Evolutionary conservation across 2,797 vertebrate genomes (phyloP), one percentile per base, ranked within the genome.

Genomic region (Ctenopoma kingsleyae): DNA sequence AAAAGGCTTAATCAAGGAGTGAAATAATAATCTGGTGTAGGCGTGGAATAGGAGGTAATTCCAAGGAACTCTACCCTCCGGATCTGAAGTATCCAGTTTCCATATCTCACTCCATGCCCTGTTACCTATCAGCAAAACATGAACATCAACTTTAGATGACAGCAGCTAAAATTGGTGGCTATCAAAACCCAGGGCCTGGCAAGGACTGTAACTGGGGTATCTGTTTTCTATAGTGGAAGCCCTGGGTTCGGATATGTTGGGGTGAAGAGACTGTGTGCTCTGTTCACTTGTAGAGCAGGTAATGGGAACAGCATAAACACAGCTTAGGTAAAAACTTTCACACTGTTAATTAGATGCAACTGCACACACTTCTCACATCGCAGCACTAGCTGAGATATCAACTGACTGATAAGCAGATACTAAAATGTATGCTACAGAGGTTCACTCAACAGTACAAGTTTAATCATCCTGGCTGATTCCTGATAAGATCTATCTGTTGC

Each of bases 101-200:
- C 91, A 80, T 61, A 61, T 83, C 76, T 86, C 25, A 68, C 84
- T 74, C 56, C 81, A 70, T 87, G 78, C 80, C 74, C 67, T 43
- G 63, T 85, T 79, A 85, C 82, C 85, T 78, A 89, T 92, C 92
- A 89, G 87, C 84, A 86, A 88, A 92, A 94, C 90, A 92, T 81
- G 92, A 73, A 84, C 87, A 89, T 91, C 92, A 90, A 91, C 89
- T 88, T 88, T 78, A 89, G 85, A 90, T 92, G 92, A 91, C 92
- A 89, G 87, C 78, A 19, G 89, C 92, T 94, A 95, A 94, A 94
- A 91, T 79, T 83, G 88, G 91, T 86, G 77, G 82, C 83, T 90
- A 91, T 94, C 91, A 93, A 92, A 93, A 85, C 50, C 67, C 73
- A 74, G 55, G 73, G 72, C 87, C 90, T 90, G 87, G 91, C 86